Percentiles rank a stretch among this genome's conserved stretches.
Evolutionary conservation across 2,888 invertebrate species (phyloP).

Genomic region (Cerceris ruficornis): DNA sequence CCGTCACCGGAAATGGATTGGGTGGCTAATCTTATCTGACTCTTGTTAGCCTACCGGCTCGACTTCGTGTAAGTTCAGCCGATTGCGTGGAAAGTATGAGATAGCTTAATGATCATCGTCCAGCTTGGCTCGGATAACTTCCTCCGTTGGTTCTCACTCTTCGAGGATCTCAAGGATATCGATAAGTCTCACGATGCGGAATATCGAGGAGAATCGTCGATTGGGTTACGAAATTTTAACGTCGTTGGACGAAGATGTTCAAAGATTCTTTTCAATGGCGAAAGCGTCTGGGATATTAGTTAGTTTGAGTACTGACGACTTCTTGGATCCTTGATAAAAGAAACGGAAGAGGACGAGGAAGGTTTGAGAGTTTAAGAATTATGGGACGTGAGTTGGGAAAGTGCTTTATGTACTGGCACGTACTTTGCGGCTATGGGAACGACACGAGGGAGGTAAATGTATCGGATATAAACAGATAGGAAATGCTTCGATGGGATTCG

Average conservation of each 20-base stretch:
- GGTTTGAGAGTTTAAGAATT: not conserved
- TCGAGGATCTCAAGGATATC: not conserved
- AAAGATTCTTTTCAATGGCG: not conserved
- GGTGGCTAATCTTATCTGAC: conserved; percentile 44
- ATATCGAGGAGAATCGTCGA: not conserved
- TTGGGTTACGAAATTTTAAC: not conserved
- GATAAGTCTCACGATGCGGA: not conserved
- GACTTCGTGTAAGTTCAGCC: conserved; percentile 28
- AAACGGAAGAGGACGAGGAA: not conserved
- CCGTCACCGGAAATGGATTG: conserved; percentile 26
- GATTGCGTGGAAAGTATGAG: conserved; percentile 22
- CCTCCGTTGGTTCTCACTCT: not conserved
- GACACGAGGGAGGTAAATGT: too few species aligned
- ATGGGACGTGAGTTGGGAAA: not conserved
- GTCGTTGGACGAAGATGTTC: not conserved
- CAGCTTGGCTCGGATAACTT: not conserved
- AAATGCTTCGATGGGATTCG: too few species aligned
- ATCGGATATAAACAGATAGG: too few species aligned
- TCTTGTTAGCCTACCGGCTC: conserved; percentile 19
- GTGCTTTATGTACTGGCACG: not conserved
- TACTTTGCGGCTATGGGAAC: too few species aligned
- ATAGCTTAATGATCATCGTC: conserved; percentile 33
- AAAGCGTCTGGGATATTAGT: not conserved
- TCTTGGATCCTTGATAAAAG: not conserved
- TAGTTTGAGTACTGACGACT: not conserved